Evolutionary conservation across 2,113 vertebrate genomes (phyloP), one percentile per base, ranked within the genome.

Genomic region (Naja naja): DNA sequence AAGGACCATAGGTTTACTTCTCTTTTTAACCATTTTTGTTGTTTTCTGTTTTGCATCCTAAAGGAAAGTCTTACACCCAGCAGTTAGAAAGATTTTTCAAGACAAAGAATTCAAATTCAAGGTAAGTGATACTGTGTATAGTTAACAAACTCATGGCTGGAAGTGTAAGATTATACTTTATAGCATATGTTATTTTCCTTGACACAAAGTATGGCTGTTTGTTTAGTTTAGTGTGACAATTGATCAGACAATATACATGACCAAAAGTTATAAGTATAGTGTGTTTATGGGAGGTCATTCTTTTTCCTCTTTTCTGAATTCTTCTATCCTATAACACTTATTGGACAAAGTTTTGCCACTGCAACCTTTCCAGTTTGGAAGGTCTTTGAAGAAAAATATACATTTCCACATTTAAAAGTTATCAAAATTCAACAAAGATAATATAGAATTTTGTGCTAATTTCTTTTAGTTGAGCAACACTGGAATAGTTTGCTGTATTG

Each of bases 71-170:
- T 98, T 97, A 98, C 95, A 97, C 95, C 96, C 97, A 97, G 96
- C 98, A 97, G 98, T 98, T 98, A 98, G 97, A 97, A 97, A 98
- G 97, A 97, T 97, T 96, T 95, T 96, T 98, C 98, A 98, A 98
- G 98, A 98, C 98, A 99, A 98, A 99, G 98, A 98, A 98, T 98
- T 98, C 98, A 98, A 98, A 98, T 98, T 98, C 98, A 98, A 39
- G 69, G 34, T 97, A 97, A 98, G 97, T 97, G 98, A 97, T 97
- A 95, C 95, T 96, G 97, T 96, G 97, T 97, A 97, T 95, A 90
- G 94, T 95, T 96, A 97, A 97, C 96, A 96, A 94, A 92, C 95
- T 95, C 95, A 97, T 96, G 92, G 94, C 74, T 97, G 96, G 97
- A 98, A 97, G 97, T 97, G 97, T 85, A 93, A 98, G 97, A 97